A percentile compares a stretch with the other conserved stretches of the same genome.
These are phyloP conservation scores for Tenthredo amoena DNA, from an alignment of 2,888 invertebrate species.

Conservation along the genomic window DNA sequence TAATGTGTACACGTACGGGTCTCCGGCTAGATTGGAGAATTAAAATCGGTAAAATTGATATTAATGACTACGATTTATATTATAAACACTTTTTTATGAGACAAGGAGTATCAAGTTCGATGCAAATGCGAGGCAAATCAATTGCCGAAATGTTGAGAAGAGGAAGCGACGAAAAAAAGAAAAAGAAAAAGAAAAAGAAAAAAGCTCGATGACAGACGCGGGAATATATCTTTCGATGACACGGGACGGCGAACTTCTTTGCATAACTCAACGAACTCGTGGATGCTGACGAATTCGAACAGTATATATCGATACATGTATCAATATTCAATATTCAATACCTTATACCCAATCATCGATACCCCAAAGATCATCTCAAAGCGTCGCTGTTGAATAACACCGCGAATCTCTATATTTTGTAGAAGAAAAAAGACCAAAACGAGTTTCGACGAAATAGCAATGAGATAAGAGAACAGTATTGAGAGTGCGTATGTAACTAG, in stretches of 20 bases:
- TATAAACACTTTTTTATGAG: neutral
- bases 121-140: neutral
- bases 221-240: neutral
- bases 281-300: neutral
- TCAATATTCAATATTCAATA: neutral
- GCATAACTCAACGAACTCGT: slow-evolving; percentile 3
- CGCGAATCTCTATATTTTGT: neutral
- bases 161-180: neutral
- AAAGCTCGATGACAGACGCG: neutral
- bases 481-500: neutral
- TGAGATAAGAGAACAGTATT: neutral
- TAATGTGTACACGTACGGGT: neutral
- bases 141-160: neutral
- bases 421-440: neutral
- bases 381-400: neutral
- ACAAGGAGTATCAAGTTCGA: neutral
- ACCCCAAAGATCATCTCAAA: neutral
- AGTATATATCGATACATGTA: neutral
- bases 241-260: neutral
- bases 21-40: neutral
- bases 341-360: neutral
- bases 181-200: slow-evolving; percentile 25
- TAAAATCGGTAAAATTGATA: neutral
- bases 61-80: slow-evolving; percentile 33
- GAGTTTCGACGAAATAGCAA: neutral